Evolutionary conservation across 2,113 vertebrate genomes (phyloP).

Genomic region (Lycaon pictus): DNA sequence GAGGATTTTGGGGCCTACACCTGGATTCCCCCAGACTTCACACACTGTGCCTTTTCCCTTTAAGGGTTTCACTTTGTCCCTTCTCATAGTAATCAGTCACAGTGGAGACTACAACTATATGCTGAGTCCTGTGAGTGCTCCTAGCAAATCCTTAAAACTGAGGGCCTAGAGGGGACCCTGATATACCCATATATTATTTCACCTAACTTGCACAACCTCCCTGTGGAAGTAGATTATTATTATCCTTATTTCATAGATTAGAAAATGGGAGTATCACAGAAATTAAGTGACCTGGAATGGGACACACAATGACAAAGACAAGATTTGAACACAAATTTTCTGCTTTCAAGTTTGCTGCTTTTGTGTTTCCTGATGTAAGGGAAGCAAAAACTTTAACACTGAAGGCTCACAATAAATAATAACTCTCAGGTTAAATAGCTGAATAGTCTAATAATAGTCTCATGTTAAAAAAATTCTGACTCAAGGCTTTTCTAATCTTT

Average conservation of each 20-base stretch:
- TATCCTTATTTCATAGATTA: background rate
- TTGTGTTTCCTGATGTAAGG: background rate
- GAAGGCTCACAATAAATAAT: background rate
- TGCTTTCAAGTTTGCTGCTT: background rate
- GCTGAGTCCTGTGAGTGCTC: background rate
- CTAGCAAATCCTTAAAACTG: background rate
- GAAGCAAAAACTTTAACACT: background rate
- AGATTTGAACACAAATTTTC: background rate
- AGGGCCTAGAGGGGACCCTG: background rate
- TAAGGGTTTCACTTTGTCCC: background rate
- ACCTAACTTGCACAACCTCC: background rate
- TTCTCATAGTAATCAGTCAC: background rate
- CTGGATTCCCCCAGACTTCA: background rate
- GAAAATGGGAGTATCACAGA: background rate
- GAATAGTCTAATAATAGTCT: background rate
- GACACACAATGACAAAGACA: background rate
- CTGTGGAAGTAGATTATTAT: background rate
- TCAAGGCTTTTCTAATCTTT: background rate
- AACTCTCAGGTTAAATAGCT: background rate
- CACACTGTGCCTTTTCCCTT: background rate
- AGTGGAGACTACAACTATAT: background rate
- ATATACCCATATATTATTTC: background rate
- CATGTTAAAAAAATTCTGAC: background rate
- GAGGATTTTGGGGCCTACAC: background rate
- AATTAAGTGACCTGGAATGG: background rate